Base-by-base conservation (phyloP, 2,888 invertebrate species). In the Unio pictorum region DNA sequence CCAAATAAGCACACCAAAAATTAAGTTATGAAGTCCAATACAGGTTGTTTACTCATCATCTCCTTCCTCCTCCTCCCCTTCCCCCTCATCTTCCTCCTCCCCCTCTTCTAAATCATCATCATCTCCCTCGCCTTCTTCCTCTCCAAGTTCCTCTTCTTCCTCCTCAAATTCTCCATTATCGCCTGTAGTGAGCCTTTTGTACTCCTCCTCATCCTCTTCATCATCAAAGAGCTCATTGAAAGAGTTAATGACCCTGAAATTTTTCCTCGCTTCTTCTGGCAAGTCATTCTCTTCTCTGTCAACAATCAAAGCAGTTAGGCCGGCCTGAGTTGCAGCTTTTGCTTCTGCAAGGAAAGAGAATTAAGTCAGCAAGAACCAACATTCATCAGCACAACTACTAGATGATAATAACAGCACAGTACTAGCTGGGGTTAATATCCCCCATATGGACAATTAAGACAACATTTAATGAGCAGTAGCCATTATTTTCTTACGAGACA, bases 321-420 rank as follows among this genome's bases (percentile, higher is more conserved):
- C 96, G 0, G 95, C 94, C 55, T 91, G 89, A 61, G 92, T 92
- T 0, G 97, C 97, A 64, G 97, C 96, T 87, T 93, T 92, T 0
- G 95, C 96, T 91, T 98, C 97, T 96, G 92, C 64, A 90, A 89
- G 68, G 73, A 78, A 71, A 73, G 66, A 67, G 73, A 67, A 45
- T 45, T 70, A 67, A 72, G 64, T n/a, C 23, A 7, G 30, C 28
- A 60, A 26, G 17, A 30, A 28, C 64, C 66, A 63, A 18, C 56
- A 23, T 55, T 20, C 56, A 54, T 57, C 56, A n/a, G 45, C 60
- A 66, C 61, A 56, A 23, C n/a, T 34, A 20, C 23, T 23, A 23
- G 23, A 23, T 23, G 23, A 23, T 23, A 23, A 23, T 23, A 64
- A 8, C 7, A 0, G 7, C 15, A n/a, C n/a, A 54, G 20, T 34